Percentiles rank a stretch among this genome's conserved stretches.
phyloP scores from a whole-genome alignment of 2,888 invertebrate genomes.

The Dusona sp. region DNA sequence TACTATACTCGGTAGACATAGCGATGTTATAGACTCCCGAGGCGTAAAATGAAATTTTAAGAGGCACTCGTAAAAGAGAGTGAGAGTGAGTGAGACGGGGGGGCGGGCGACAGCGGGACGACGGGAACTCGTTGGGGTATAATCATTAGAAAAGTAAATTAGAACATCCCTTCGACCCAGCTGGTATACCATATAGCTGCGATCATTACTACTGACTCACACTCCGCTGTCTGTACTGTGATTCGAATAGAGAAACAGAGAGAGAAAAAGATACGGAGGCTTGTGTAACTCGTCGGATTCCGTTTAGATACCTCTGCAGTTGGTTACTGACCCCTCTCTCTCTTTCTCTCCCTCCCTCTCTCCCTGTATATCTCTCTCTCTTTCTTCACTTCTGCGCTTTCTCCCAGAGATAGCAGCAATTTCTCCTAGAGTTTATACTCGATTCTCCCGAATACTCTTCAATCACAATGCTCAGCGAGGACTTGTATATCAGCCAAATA shows the following conservation, averaged over 20 bases:
- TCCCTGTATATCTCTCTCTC: not conserved
- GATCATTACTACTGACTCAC: conserved; percentile 33
- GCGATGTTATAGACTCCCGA: conserved; percentile 53
- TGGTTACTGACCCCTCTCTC: conserved; percentile 46
- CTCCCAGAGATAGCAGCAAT: conserved; percentile 57
- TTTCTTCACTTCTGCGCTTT: not conserved
- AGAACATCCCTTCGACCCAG: conserved; percentile 48
- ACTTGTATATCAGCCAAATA: conserved; percentile 29
- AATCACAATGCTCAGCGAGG: conserved; percentile 49
- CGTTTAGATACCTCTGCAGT: conserved; percentile 56
- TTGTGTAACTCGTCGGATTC: conserved; percentile 54
- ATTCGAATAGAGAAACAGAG: not conserved
- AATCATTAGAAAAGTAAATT: conserved; percentile 66
- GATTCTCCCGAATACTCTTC: conserved; percentile 63
- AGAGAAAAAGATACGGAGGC: not conserved
- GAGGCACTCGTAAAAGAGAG: conserved; percentile 53
- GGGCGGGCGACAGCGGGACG: not conserved
- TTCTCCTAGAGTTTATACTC: conserved; percentile 57
- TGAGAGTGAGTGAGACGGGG: conserved; percentile 1
- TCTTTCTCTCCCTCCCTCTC: not conserved
- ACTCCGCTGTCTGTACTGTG: conserved; percentile 13
- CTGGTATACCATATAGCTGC: conserved; percentile 43
- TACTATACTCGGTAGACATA: conserved; percentile 22
- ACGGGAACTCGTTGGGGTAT: conserved; percentile 56
- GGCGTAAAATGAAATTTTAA: conserved; percentile 65